These are phyloP conservation scores for Drosophila nigricruria DNA, from an alignment of 2,888 invertebrate genomes.

Conservation along the genomic window DNA sequence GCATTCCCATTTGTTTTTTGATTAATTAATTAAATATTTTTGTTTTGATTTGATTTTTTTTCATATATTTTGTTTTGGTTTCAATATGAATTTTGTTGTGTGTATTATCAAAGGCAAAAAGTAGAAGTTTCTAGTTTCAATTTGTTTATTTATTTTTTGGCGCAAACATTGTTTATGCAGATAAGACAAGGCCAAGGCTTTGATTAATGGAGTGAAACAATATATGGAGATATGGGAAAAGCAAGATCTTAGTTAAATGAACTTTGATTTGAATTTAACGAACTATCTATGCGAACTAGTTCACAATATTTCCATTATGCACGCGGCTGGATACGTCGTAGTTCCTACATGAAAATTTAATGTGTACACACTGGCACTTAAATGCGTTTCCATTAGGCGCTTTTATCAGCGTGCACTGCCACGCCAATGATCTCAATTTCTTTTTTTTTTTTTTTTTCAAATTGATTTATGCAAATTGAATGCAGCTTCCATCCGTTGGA, in stretches of 20 bases:
- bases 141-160: conserved; percentile 26
- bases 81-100: conserved; percentile 6
- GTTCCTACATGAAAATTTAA: background rate
- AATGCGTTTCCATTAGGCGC: conserved; percentile 44
- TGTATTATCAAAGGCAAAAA: background rate
- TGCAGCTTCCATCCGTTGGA: conserved; percentile 35
- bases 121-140: conserved; percentile 6
- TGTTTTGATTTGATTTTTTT: background rate
- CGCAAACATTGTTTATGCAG: conserved; percentile 19
- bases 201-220: background rate
- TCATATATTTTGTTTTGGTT: conserved; percentile 5
- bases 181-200: conserved; percentile 24
- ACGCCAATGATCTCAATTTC: conserved; percentile 59
- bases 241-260: background rate
- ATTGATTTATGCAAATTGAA: conserved; percentile 75
- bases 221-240: background rate
- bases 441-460: conserved; percentile 25
- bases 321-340: too few relatives aligned
- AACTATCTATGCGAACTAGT: background rate
- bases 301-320: background rate
- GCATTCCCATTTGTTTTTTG: background rate
- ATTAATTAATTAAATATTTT: conserved; percentile 14
- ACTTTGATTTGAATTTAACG: background rate
- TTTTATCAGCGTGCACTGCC: conserved; percentile 19
- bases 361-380: conserved; percentile 10